These are phyloP conservation scores for Stenurella melanura DNA, from an alignment of 2,888 invertebrate species.

Conservation along the genomic window DNA sequence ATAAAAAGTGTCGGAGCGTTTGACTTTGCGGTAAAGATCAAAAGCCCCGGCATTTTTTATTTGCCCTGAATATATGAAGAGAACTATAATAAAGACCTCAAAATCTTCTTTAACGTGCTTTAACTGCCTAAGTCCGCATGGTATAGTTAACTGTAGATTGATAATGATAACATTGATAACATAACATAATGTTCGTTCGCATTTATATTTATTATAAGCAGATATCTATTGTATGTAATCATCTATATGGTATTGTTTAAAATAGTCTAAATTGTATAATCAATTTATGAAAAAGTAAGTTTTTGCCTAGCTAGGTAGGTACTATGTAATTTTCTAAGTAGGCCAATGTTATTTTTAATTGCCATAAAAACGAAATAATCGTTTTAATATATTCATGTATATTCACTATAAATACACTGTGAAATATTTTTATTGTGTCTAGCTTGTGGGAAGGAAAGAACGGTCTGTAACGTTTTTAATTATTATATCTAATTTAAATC, in stretches of 20 bases:
- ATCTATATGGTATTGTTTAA: slow-evolving; percentile 28
- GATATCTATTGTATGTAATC: slow-evolving; percentile 6
- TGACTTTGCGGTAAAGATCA: too few species aligned
- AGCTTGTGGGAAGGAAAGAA: slow-evolving; percentile 24
- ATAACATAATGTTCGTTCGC: too few species aligned
- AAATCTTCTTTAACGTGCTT: too few species aligned
- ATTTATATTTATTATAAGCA: not conserved
- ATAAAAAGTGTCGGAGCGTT: too few species aligned
- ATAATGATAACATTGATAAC: too few species aligned
- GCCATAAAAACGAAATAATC: slow-evolving; percentile 32
- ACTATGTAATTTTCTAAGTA: slow-evolving; percentile 28
- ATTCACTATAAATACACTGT: not conserved
- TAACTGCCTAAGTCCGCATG: too few species aligned
- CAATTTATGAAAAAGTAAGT: slow-evolving; percentile 27
- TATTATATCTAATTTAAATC: too few species aligned
- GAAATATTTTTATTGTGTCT: slow-evolving; percentile 13
- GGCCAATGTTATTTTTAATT: slow-evolving; percentile 39
- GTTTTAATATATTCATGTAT: slow-evolving; percentile 34
- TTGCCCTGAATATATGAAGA: too few species aligned
- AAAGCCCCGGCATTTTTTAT: too few species aligned
- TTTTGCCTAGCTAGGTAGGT: slow-evolving; percentile 8
- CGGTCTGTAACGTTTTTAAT: not conserved
- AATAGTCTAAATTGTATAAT: slow-evolving; percentile 37
- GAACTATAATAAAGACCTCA: too few species aligned
- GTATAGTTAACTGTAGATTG: too few species aligned